A percentile compares a stretch with the other conserved stretches of the same genome.
Evolutionary conservation across 2,113 vertebrate species (phyloP).

Genomic region (Thymallus thymallus): DNA sequence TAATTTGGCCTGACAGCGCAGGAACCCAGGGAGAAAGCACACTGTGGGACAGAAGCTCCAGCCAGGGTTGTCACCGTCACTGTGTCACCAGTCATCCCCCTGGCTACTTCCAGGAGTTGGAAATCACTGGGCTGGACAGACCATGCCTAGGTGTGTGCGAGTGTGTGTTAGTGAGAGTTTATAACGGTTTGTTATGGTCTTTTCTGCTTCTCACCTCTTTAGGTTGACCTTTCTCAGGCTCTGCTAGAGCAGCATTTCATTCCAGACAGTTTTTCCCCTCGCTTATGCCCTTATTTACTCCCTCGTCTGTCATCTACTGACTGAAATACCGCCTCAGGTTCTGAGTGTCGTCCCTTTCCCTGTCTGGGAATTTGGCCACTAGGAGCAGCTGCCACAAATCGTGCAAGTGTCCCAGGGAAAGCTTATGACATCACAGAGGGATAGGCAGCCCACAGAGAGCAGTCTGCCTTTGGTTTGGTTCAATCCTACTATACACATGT

Average conservation of each 20-base stretch:
- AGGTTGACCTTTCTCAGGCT: neutral
- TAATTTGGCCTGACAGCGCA: conserved; percentile 76
- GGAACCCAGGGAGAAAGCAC: conserved; percentile 46
- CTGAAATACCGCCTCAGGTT: neutral
- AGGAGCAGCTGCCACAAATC: conserved; percentile 3
- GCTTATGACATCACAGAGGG: conserved; percentile 16
- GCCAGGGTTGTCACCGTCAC: conserved; percentile 7
- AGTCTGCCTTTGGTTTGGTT: neutral
- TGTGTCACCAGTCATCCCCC: conserved; percentile 7
- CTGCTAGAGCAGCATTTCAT: neutral
- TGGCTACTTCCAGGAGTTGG: neutral
- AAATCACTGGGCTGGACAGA: neutral
- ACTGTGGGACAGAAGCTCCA: conserved; percentile 47
- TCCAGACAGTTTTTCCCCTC: neutral
- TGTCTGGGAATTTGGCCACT: conserved; percentile 4
- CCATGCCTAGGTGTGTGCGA: neutral
- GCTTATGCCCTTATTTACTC: neutral
- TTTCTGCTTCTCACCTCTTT: neutral
- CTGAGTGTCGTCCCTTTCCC: neutral
- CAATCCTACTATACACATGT: conserved; percentile 27
- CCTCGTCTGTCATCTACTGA: neutral
- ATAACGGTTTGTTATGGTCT: neutral
- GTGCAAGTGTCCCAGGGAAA: neutral
- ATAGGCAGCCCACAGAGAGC: conserved; percentile 7
- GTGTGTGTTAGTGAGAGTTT: neutral